These are phyloP conservation scores for Dysmachus trigonus DNA, from an alignment of 2,888 invertebrate genomes.

Conservation along the genomic window DNA sequence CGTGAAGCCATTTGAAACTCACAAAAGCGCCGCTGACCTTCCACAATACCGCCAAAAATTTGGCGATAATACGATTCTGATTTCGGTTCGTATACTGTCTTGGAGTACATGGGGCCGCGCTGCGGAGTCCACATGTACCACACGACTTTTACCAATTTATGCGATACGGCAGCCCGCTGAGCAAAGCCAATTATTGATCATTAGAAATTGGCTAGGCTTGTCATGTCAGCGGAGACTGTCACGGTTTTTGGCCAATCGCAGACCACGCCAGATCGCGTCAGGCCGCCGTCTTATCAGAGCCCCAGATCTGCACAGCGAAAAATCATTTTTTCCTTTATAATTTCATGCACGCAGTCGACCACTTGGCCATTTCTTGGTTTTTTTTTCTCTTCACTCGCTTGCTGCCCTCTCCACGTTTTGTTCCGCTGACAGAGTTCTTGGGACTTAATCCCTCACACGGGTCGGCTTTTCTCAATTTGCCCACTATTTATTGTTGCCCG, in stretches of 20 bases:
- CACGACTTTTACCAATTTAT: constrained; percentile 43
- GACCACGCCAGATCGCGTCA: not conserved
- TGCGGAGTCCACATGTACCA: not conserved
- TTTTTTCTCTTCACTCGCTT: not conserved
- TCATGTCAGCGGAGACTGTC: constrained; percentile 31
- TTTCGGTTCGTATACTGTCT: not conserved
- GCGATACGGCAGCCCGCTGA: constrained; percentile 43
- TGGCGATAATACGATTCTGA: not conserved
- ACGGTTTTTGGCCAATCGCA: not conserved
- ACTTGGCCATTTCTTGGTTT: constrained; percentile 1
- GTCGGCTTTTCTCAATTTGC: not conserved
- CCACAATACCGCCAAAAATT: not conserved
- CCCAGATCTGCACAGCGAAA: constrained; percentile 32
- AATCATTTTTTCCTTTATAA: constrained; percentile 22
- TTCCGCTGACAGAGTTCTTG: not conserved
- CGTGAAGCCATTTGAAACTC: not conserved
- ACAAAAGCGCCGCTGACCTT: not conserved
- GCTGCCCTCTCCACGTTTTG: not conserved
- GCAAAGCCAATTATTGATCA: constrained; percentile 49
- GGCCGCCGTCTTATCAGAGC: constrained; percentile 28
- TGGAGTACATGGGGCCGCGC: not conserved
- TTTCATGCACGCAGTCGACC: constrained; percentile 7
- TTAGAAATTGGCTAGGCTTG: constrained; percentile 47
- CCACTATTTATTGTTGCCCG: not conserved
- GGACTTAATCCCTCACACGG: not conserved